Percentiles rank a stretch among this genome's conserved stretches.
These are phyloP conservation scores for Icerya purchasi DNA, from an alignment of 2,888 invertebrate species.

Conservation along the genomic window DNA sequence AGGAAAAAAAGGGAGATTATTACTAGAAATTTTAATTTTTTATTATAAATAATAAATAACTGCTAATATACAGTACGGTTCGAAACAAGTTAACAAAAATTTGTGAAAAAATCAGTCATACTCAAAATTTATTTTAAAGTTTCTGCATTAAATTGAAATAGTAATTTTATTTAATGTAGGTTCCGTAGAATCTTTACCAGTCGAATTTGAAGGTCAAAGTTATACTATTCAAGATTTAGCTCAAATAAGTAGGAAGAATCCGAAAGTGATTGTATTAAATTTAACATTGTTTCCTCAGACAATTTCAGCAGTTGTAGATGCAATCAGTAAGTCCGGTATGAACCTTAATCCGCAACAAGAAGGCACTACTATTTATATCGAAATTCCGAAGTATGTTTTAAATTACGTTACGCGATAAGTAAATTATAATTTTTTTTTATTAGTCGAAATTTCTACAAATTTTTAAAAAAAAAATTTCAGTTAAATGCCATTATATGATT, in stretches of 20 bases:
- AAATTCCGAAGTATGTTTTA: conserved; percentile 53
- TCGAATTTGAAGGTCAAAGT: conserved; percentile 55
- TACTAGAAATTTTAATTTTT: too few relatives aligned
- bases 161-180: conserved; percentile 31
- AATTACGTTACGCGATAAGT: not conserved
- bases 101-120: too few relatives aligned
- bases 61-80: too few relatives aligned
- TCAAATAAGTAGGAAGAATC: conserved; percentile 66
- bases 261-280: conserved; percentile 65
- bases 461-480: too few relatives aligned
- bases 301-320: conserved; percentile 52
- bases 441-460: too few relatives aligned
- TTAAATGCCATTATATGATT: too few relatives aligned
- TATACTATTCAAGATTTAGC: conserved; percentile 72
- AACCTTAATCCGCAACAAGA: conserved; percentile 89
- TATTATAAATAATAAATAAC: too few relatives aligned
- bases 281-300: conserved; percentile 68
- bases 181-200: conserved; percentile 50
- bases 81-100: too few relatives aligned
- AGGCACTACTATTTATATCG: conserved; percentile 69
- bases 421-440: too few relatives aligned
- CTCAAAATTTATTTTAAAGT: too few relatives aligned
- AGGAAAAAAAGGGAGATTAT: too few relatives aligned
- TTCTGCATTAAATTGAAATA: too few relatives aligned
- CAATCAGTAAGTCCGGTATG: conserved; percentile 59